phyloP scores from a whole-genome alignment of 2,888 invertebrate genomes.

The Abrostola triplasia region DNA sequence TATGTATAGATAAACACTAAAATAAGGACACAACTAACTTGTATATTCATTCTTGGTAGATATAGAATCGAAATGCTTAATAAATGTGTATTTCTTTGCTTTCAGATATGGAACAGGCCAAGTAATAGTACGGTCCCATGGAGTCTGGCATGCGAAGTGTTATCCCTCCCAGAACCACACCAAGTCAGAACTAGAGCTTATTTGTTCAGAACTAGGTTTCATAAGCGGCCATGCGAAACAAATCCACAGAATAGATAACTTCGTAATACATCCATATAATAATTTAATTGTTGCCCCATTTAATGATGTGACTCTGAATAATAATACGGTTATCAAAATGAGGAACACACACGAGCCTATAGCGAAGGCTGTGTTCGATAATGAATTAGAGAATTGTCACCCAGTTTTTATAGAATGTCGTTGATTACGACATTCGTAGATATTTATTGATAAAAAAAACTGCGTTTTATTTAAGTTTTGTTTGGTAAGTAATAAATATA shows the following conservation, averaged over 20 bases:
- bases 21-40: no score
- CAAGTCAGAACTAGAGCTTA: slow-evolving; percentile 85
- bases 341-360: slow-evolving; percentile 77
- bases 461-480: no score
- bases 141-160: slow-evolving; percentile 92
- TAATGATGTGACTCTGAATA: slow-evolving; percentile 76
- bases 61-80: no score
- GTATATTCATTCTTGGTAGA: no score
- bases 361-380: slow-evolving; percentile 71
- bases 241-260: slow-evolving; percentile 64
- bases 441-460: slow-evolving; percentile 31
- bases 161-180: slow-evolving; percentile 87
- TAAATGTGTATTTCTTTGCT: slow-evolving; percentile 1
- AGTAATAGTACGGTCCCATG: slow-evolving; percentile 90
- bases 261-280: slow-evolving; percentile 67
- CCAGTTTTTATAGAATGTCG: slow-evolving; percentile 85
- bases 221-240: slow-evolving; percentile 85
- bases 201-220: slow-evolving; percentile 90
- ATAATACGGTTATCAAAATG: slow-evolving; percentile 75
- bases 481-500: no score
- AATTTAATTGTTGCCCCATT: slow-evolving; percentile 74
- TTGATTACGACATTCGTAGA: slow-evolving; percentile 47
- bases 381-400: slow-evolving; percentile 71
- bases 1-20: no score
- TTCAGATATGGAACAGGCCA: slow-evolving; percentile 89